Evolutionary conservation across 2,113 vertebrate species (phyloP), one percentile per base, ranked within the genome.

Genomic region (Prochilodus magdalenae): DNA sequence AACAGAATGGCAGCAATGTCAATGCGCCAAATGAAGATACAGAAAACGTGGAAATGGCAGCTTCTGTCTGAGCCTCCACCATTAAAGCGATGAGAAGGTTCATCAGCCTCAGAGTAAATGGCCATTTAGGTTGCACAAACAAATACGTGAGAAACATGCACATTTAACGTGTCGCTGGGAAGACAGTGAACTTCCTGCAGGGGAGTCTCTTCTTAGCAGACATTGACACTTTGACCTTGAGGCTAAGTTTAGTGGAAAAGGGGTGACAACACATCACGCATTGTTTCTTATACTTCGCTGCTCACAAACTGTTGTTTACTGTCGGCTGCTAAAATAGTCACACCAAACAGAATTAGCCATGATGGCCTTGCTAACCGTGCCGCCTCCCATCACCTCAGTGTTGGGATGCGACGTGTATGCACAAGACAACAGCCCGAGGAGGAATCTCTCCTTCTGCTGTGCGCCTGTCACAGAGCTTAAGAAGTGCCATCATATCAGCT

Each of bases 321-420:
- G 73, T 85, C 79, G 76, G 51, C 78, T 83, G 79, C 81, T 82
- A 77, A 84, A 80, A 84, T 63, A 86, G 86, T 85, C 83, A 78
- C 86, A 87, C 86, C 82, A 88, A 87, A 87, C 85, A 84, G 83
- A 88, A 88, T 86, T 84, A 88, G 85, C 70, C 74, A 70, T 86
- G 87, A 87, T 81, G 85, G 85, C 85, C 73, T 73, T 49, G 80
- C 81, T 81, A 82, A 84, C 59, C 80, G 71, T 80, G 87, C 83
- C 76, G 73, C 75, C 75, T 77, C 76, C 75, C 78, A 79, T 86
- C 81, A 81, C 62, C 85, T 78, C 67, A 18, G 77, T 69, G 62
- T 81, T 29, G 77, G 76, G 73, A 81, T 57, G 79, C 69, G 26
- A 5, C 62, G 69, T 78, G 73, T 47, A 53, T 33, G 62, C 76